Evolutionary conservation across 2,113 vertebrate genomes (phyloP).

Genomic region (Sinosuthora webbiana): DNA sequence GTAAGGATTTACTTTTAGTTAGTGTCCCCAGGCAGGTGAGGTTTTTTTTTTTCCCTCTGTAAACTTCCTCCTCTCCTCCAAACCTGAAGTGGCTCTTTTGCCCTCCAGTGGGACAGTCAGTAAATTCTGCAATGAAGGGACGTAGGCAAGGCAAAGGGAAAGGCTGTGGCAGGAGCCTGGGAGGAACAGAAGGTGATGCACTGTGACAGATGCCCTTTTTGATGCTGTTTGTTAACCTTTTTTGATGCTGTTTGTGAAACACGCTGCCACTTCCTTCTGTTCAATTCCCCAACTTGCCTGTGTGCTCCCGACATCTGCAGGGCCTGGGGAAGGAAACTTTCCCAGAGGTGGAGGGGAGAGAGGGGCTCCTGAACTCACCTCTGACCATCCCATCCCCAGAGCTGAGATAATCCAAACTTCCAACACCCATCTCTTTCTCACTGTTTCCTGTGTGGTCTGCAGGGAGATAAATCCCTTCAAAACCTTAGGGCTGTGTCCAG

Average conservation of each 20-base stretch:
- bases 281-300: neutral
- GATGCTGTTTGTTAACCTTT: conserved; percentile 66
- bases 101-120: conserved; percentile 4
- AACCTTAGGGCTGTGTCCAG: neutral
- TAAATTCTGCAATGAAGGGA: conserved; percentile 45
- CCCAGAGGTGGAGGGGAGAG: neutral
- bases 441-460: accelerated
- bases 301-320: neutral
- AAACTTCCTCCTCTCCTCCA: neutral
- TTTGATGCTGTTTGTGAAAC: conserved; percentile 66
- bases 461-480: neutral
- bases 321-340: neutral
- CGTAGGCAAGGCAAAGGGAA: conserved; percentile 21
- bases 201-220: conserved; percentile 68
- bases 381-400: neutral
- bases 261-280: neutral
- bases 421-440: neutral
- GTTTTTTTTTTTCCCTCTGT: neutral
- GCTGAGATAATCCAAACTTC: neutral
- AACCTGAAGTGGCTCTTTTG: conserved; percentile 3
- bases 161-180: conserved; percentile 19
- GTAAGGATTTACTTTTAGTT: neutral
- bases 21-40: neutral
- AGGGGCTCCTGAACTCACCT: neutral
- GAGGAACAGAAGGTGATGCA: conserved; percentile 60